phyloP scores from a whole-genome alignment of 2,797 vertebrate genomes.

The Crotalus adamanteus region DNA sequence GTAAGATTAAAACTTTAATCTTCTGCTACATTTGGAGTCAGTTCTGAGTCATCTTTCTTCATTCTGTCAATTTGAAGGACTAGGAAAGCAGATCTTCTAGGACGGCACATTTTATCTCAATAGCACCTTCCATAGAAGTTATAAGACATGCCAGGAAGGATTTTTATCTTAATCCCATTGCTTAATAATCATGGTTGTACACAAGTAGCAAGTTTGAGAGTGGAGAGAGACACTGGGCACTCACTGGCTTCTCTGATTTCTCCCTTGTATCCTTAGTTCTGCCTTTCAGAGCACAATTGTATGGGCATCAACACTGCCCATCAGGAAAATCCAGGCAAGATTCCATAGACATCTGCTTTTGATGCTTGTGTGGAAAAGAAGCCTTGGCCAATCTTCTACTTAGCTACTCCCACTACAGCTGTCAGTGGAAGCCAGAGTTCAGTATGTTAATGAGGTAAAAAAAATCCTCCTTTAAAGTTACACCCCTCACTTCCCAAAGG shows the following conservation, averaged over 20 bases:
- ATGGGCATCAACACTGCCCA: neutral
- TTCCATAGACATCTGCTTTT: neutral
- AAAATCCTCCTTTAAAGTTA: conserved; percentile 24
- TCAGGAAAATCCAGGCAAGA: neutral
- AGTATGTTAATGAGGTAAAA: conserved; percentile 28
- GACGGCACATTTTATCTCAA: neutral
- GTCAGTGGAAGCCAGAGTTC: conserved; percentile 19
- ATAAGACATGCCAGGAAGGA: neutral
- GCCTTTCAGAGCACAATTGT: neutral
- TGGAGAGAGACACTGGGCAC: neutral
- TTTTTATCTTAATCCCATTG: neutral
- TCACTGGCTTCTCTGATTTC: neutral
- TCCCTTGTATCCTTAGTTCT: neutral
- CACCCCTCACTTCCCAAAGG: conserved; percentile 16
- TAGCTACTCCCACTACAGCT: neutral
- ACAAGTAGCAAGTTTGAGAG: neutral
- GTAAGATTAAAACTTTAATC: neutral
- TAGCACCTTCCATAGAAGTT: neutral
- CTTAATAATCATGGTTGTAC: neutral
- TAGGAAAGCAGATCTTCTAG: neutral
- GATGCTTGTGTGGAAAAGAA: neutral
- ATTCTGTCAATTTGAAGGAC: neutral
- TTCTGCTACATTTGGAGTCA: neutral
- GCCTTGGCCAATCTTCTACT: neutral
- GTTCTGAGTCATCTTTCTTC: neutral